Percentiles rank a stretch among this genome's conserved stretches.
Evolutionary conservation across 1,140 invertebrate species (phyloP).

Genomic region (Rhizoglyphus robini): DNA sequence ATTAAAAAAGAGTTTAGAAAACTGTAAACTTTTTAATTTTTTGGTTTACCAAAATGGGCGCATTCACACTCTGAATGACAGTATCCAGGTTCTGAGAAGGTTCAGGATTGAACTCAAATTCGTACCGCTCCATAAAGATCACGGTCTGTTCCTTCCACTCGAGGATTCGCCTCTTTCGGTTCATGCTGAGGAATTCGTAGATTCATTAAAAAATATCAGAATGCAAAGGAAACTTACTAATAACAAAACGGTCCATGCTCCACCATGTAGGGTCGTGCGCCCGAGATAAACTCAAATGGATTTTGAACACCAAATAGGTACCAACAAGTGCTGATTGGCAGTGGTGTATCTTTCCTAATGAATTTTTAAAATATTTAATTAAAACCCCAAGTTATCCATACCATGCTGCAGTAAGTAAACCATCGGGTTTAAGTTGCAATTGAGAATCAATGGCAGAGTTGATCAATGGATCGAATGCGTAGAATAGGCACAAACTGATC

Average conservation of each 20-base stretch:
- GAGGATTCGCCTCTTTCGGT: background rate
- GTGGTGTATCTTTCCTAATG: no score
- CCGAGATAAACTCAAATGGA: background rate
- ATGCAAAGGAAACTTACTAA: background rate
- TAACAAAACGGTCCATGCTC: background rate
- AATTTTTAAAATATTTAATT: no score
- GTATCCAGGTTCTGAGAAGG: background rate
- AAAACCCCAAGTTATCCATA: no score
- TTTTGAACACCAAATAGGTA: background rate
- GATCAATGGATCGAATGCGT: no score
- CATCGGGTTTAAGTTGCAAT: background rate
- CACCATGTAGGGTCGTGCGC: background rate
- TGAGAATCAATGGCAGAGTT: background rate
- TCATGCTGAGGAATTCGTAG: background rate
- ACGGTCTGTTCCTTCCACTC: background rate
- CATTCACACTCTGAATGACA: background rate
- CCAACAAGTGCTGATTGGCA: background rate
- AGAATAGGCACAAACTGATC: no score
- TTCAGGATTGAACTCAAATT: background rate
- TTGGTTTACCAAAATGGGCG: conserved; percentile 3
- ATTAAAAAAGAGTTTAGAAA: background rate
- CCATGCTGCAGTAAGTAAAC: background rate
- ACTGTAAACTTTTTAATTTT: no score
- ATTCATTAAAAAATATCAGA: background rate
- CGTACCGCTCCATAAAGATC: background rate